Conservation (phyloP, 2,797 vertebrate genomes). For the Denticeps clupeoides region DNA sequence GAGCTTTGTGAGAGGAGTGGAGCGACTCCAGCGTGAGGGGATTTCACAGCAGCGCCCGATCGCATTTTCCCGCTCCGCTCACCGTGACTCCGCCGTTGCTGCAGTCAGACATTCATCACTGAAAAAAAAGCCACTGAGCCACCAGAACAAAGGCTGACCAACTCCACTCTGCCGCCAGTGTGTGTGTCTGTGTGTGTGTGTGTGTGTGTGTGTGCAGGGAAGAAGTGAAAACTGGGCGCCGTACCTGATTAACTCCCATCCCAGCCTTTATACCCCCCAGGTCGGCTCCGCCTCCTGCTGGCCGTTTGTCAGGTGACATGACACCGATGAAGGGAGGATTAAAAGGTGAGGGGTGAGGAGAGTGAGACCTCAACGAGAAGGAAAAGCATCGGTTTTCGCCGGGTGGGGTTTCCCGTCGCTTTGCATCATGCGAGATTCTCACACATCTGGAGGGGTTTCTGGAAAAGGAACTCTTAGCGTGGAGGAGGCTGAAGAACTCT, state of each 20-base stretch:
- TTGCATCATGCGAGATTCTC: constrained; percentile 5
- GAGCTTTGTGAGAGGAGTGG: constrained; percentile 52
- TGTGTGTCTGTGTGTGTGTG: no score
- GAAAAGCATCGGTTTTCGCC: constrained; percentile 33
- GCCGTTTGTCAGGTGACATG: constrained; percentile 35
- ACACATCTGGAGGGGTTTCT: constrained; percentile 15
- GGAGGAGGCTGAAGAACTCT: no score
- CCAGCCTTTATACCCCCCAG: neutral
- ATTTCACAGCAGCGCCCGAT: constrained; percentile 27
- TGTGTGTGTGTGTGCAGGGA: no score
- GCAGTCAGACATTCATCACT: constrained; percentile 16
- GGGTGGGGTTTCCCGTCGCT: constrained; percentile 33
- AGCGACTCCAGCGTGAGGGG: constrained; percentile 27
- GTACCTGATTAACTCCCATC: neutral
- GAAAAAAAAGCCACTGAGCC: neutral
- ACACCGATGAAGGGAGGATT: constrained; percentile 36
- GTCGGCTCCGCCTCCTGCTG: constrained; percentile 16
- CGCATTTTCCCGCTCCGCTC: constrained; percentile 16
- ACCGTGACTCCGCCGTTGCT: constrained; percentile 26
- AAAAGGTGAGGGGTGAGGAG: constrained; percentile 26
- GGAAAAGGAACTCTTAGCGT: no score
- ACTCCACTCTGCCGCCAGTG: no score
- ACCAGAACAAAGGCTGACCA: no score
- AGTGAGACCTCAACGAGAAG: constrained; percentile 19
- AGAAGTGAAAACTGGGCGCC: neutral